Conservation (phyloP, 2,797 vertebrate species). For the Euthynnus affinis region DNA sequence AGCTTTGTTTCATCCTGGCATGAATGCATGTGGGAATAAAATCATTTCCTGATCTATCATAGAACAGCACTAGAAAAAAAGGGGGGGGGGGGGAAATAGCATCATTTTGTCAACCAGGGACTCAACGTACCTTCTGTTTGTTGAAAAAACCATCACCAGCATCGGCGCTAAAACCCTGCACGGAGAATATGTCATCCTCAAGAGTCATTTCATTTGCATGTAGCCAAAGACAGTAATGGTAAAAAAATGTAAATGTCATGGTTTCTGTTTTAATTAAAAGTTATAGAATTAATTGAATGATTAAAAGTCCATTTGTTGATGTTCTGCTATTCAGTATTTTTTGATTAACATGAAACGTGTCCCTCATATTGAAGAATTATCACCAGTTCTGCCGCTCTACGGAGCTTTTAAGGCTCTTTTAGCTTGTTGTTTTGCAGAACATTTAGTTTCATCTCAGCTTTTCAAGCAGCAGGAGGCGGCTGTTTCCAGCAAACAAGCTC, state of each 20-base stretch:
- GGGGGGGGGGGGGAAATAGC: conserved; percentile 15
- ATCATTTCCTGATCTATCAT: conserved; percentile 44
- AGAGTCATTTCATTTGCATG: not conserved
- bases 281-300: no score
- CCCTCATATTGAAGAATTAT: no score
- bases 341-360: no score
- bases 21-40: conserved; percentile 47
- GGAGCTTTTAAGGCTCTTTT: no score
- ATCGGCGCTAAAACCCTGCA: not conserved
- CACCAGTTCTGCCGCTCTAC: no score
- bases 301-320: no score
- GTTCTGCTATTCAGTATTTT: no score
- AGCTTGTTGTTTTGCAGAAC: no score
- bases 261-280: not conserved
- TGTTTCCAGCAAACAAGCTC: no score
- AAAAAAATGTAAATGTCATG: not conserved
- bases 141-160: not conserved
- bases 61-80: conserved; percentile 21
- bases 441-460: no score
- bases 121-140: not conserved
- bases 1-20: conserved; percentile 49
- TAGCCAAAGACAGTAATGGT: not conserved
- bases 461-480: no score
- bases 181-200: not conserved
- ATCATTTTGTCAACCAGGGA: not conserved